A percentile compares a stretch with the other conserved stretches of the same genome.
Conservation (phyloP, 2,888 invertebrate species). For the Eupithecia subfuscata region DNA sequence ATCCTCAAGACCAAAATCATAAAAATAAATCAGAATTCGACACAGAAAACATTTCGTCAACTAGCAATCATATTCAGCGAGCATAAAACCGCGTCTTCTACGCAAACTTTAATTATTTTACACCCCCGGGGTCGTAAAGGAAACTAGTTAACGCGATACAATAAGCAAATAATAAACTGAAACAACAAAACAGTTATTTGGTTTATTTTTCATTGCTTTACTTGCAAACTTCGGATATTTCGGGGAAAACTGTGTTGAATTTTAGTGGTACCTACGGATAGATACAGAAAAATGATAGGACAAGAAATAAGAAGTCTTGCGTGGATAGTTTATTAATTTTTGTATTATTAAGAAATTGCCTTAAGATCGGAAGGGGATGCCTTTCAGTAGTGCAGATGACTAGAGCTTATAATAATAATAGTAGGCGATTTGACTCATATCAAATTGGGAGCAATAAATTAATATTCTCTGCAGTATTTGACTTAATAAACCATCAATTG, state of each 20-base stretch:
- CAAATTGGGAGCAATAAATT: no score
- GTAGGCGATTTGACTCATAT: no score
- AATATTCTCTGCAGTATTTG: no score
- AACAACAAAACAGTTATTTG: slow-evolving; percentile 60
- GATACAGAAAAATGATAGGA: not conserved
- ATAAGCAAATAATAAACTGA: slow-evolving; percentile 72
- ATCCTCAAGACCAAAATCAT: slow-evolving; percentile 13
- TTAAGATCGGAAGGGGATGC: not conserved
- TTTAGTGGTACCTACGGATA: not conserved
- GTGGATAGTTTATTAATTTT: not conserved
- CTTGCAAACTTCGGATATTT: slow-evolving; percentile 33
- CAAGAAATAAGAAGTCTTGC: not conserved
- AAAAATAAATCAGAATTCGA: slow-evolving; percentile 26
- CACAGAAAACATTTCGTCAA: slow-evolving; percentile 19
- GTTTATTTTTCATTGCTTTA: slow-evolving; percentile 50
- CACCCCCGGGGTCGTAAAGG: slow-evolving; percentile 45
- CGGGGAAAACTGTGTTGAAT: slow-evolving; percentile 30
- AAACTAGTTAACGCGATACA: slow-evolving; percentile 75
- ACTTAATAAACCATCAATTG: no score
- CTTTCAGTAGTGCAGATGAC: not conserved
- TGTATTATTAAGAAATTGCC: not conserved
- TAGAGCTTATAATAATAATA: not conserved
- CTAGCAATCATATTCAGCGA: slow-evolving; percentile 36
- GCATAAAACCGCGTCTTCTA: slow-evolving; percentile 33
- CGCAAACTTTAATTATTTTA: slow-evolving; percentile 43